Evolutionary conservation across 2,113 vertebrate genomes (phyloP).

Genomic region (Tychaedon coryphoeus): DNA sequence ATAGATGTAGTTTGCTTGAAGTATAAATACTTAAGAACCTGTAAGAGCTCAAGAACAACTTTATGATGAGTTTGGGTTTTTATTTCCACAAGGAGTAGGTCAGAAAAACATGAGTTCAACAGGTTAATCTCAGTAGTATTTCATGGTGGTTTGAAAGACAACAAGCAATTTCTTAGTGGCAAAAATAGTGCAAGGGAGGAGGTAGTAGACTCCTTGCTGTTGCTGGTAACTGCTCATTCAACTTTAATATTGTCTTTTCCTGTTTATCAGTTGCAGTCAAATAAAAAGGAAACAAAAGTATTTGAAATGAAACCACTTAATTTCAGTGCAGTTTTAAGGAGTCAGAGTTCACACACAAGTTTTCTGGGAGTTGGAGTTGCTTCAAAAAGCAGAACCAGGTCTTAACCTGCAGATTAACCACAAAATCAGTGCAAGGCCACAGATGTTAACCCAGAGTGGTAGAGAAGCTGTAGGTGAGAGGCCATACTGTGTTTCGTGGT

Average conservation of each 20-base stretch:
- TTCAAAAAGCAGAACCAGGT: neutral
- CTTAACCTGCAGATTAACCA: neutral
- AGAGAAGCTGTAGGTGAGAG: neutral
- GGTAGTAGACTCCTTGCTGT: neutral
- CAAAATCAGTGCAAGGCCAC: neutral
- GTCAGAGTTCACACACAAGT: neutral
- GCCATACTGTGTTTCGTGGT: neutral
- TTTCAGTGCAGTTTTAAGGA: neutral
- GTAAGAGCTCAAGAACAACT: neutral
- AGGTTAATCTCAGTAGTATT: neutral
- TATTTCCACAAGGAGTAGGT: neutral
- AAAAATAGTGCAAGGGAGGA: slow-evolving; percentile 29
- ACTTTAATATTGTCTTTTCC: neutral
- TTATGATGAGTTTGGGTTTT: neutral
- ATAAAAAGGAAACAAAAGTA: slow-evolving; percentile 1
- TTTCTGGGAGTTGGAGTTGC: neutral
- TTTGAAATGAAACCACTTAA: neutral
- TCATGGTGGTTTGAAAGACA: neutral
- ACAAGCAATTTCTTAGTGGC: neutral
- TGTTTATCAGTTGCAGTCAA: slow-evolving; percentile 8
- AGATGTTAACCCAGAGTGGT: neutral
- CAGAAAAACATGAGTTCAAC: neutral
- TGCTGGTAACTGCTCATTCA: slow-evolving; percentile 26
- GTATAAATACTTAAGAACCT: neutral
- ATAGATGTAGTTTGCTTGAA: neutral